Evolutionary conservation across 2,888 invertebrate genomes (phyloP), one percentile per base, ranked within the genome.

Genomic region (Girardia tigrina): DNA sequence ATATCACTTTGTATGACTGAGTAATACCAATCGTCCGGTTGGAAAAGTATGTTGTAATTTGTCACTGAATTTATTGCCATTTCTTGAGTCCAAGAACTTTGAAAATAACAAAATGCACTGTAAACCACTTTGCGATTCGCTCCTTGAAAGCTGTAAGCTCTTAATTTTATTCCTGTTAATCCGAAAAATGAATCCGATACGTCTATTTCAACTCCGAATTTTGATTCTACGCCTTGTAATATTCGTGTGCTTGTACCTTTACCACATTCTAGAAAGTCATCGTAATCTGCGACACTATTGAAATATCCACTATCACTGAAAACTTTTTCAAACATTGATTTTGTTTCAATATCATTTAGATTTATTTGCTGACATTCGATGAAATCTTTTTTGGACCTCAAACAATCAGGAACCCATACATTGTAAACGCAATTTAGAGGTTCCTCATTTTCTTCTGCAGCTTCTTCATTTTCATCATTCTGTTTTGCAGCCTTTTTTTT

Each of bases 141-240:
- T 12, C 56, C 56, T 56, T 56, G 56, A 56, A 56, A 56, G 23
- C 56, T 56, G 23, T 56, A 56, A 4, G 56, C 56, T 56, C 56
- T 56, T 56, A 56, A 4, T 23, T 56, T 56, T 20, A 23, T n/a
- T 56, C 56, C 56, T 8, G 56, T 56, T n/a, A 56, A n/a, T 20
- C 20, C n/a, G 23, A 12, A 56, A 56, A 56, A 56, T 56, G 56
- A 56, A 16, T 56, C 56, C 6, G 56, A 56, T 8, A 56, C 56
- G 23, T 56, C 56, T 8, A 56, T 56, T 56, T 56, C 56, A 12
- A 56, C n/a, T 56, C 23, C 23, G n/a, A 56, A 56, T 16, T 56
- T 56, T 56, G 56, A 20, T 56, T 56, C 56, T 20, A 56, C 56
- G n/a, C 56, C 56, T 56, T 56, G 56, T 56, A 56, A 56, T 56